These are phyloP conservation scores for Phyllopteryx taeniolatus DNA, from an alignment of 2,113 vertebrate species.

Conservation along the genomic window DNA sequence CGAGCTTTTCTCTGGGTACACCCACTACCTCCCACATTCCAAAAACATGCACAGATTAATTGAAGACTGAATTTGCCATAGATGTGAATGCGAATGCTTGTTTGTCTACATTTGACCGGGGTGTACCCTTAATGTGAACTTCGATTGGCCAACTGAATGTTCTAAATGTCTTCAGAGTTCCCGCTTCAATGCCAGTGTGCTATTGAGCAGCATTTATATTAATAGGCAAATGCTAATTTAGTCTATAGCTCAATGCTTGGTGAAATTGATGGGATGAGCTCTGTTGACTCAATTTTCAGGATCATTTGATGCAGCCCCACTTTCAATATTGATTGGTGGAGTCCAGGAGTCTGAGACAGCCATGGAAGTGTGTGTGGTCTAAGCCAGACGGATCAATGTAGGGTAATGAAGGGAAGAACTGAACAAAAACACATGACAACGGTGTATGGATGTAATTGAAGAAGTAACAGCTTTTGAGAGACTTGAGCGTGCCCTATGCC, in stretches of 20 bases:
- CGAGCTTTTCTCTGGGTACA: background rate
- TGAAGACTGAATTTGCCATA: background rate
- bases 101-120: too few species aligned
- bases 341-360: conserved; percentile 40
- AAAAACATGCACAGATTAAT: background rate
- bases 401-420: conserved; percentile 2
- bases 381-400: conserved; percentile 42
- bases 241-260: background rate
- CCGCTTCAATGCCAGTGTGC: background rate
- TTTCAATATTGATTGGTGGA: conserved; percentile 48
- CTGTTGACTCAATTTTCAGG: conserved; percentile 22
- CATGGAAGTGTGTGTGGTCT: conserved; percentile 2
- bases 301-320: conserved; percentile 25
- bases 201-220: background rate
- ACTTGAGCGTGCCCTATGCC: background rate
- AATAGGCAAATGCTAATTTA: background rate
- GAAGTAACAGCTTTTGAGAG: background rate
- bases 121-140: background rate
- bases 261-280: conserved; percentile 19
- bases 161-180: too few species aligned
- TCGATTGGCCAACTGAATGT: background rate
- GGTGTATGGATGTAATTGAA: background rate
- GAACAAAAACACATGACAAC: background rate
- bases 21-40: background rate
- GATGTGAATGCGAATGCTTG: background rate